These are phyloP conservation scores for Erethizon dorsatum DNA, from an alignment of 2,797 vertebrate genomes.

Conservation along the genomic window DNA sequence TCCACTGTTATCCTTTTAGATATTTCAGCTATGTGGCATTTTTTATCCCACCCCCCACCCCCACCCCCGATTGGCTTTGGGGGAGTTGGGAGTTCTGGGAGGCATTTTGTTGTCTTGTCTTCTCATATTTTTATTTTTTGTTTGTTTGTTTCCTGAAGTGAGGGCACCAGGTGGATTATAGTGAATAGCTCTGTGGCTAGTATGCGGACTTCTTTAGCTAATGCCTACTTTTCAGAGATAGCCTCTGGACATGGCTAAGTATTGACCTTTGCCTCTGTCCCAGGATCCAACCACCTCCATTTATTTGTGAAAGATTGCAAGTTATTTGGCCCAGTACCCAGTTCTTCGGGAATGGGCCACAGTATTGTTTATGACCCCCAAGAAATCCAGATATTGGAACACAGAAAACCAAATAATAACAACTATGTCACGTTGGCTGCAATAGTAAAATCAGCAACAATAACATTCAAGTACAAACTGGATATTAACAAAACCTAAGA, in stretches of 20 bases:
- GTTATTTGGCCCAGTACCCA: background rate
- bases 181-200: background rate
- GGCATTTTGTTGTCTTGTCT: background rate
- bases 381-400: too few species aligned
- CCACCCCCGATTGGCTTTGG: background rate
- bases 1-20: background rate
- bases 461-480: background rate
- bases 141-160: background rate
- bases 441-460: too few species aligned
- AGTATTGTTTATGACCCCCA: too few species aligned
- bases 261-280: background rate
- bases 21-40: background rate
- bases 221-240: background rate
- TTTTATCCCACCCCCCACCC: background rate
- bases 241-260: background rate
- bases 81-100: background rate
- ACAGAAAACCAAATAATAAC: too few species aligned
- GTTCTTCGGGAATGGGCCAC: too few species aligned
- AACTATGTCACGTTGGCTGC: too few species aligned
- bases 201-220: background rate
- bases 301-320: background rate
- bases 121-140: background rate
- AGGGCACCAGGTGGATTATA: background rate
- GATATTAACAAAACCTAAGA: background rate
- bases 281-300: background rate